A percentile compares a stretch with the other conserved stretches of the same genome.
Evolutionary conservation across 2,113 vertebrate species (phyloP).

Genomic region (Menura novaehollandiae): DNA sequence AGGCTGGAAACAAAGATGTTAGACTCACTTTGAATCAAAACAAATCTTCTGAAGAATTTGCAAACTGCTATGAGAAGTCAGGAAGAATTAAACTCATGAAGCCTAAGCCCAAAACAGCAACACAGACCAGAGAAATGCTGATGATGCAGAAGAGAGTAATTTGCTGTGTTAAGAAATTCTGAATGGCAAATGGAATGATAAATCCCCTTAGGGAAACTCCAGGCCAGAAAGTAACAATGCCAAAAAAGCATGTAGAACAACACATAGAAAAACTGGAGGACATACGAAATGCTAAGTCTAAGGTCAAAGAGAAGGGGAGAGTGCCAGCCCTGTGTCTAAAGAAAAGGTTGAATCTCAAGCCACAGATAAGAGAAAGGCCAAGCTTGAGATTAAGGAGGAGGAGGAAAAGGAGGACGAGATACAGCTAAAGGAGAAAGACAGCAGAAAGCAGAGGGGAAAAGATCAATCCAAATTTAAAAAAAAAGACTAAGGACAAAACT

Average conservation of each 20-base stretch:
- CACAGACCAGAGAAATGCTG: background rate
- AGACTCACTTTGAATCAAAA: background rate
- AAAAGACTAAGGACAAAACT: background rate
- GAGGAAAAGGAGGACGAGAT: background rate
- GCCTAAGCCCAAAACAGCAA: background rate
- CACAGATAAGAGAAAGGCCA: slow-evolving; percentile 4
- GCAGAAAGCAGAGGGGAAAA: background rate
- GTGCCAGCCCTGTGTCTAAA: background rate
- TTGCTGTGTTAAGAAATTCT: background rate
- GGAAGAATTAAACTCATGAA: background rate
- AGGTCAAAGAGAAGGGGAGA: slow-evolving; percentile 29
- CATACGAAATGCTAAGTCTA: slow-evolving; percentile 1
- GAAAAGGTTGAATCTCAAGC: background rate
- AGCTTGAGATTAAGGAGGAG: slow-evolving; percentile 35
- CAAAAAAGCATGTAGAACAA: background rate
- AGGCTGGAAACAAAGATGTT: background rate
- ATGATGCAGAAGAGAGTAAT: background rate
- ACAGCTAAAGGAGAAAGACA: background rate
- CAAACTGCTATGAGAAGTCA: background rate
- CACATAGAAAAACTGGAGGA: background rate
- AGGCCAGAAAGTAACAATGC: background rate
- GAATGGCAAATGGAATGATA: background rate
- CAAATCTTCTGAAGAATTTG: background rate
- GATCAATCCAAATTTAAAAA: background rate
- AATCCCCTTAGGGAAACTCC: background rate